These are phyloP conservation scores for Gulo gulo DNA, from an alignment of 2,113 vertebrate genomes.

Conservation along the genomic window DNA sequence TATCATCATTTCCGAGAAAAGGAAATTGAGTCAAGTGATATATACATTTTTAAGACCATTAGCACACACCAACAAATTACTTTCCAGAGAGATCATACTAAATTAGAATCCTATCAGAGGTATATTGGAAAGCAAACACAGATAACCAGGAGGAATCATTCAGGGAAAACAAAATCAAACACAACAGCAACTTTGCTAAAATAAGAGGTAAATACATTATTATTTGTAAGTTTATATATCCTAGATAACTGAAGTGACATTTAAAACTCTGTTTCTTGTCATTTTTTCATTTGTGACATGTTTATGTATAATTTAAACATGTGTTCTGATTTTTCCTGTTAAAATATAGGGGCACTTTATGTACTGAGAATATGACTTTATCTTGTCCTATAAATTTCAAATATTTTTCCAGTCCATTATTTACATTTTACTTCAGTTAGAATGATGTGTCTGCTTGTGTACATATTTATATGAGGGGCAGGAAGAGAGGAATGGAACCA, in stretches of 20 bases:
- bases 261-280: neutral
- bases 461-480: neutral
- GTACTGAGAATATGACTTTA: neutral
- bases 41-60: neutral
- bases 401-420: constrained; percentile 7
- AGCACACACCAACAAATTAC: neutral
- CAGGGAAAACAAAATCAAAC: neutral
- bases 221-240: neutral
- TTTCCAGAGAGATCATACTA: neutral
- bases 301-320: neutral
- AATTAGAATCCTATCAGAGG: neutral
- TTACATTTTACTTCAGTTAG: constrained; percentile 19
- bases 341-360: neutral
- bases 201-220: neutral
- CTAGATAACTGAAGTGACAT: neutral
- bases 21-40: neutral
- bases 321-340: neutral
- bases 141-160: neutral
- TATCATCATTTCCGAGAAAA: neutral
- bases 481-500: neutral
- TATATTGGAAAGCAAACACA: neutral
- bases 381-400: neutral
- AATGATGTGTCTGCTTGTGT: neutral
- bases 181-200: neutral
- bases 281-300: neutral